These are phyloP conservation scores for Gallinago solitaria DNA, from an alignment of 2,797 vertebrate genomes.

Conservation along the genomic window DNA sequence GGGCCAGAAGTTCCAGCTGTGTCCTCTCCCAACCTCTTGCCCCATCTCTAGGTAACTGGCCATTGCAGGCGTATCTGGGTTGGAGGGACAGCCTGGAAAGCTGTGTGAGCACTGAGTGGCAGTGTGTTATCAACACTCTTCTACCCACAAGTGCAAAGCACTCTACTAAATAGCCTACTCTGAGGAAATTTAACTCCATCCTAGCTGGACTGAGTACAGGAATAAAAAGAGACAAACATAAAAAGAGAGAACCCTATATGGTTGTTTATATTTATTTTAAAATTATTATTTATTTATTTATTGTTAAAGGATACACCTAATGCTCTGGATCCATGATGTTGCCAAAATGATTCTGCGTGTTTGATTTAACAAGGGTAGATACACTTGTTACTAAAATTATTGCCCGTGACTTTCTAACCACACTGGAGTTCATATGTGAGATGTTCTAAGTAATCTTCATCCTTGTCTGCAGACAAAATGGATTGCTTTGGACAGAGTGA, in stretches of 20 bases:
- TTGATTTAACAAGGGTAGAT: background rate
- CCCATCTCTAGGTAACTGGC: background rate
- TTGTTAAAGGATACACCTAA: background rate
- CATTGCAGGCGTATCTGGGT: fast-evolving
- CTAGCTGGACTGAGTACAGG: background rate
- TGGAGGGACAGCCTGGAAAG: background rate
- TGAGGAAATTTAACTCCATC: background rate
- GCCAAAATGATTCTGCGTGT: background rate
- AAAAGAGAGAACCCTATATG: background rate
- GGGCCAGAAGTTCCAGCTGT: background rate
- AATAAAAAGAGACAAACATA: background rate
- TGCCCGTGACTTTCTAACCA: background rate
- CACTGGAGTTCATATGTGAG: background rate
- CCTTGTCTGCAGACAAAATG: background rate
- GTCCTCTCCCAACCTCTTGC: background rate
- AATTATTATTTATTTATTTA: background rate
- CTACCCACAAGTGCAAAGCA: background rate
- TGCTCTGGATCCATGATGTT: background rate
- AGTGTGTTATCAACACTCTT: background rate
- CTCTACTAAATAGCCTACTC: background rate
- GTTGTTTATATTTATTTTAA: background rate
- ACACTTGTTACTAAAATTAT: background rate
- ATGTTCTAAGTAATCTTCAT: background rate
- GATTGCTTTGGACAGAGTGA: background rate
- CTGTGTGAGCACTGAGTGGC: background rate